Base-by-base conservation (phyloP, 53 echinoderm and acorn worm genomes). In the Apostichopus leukothele region DNA sequence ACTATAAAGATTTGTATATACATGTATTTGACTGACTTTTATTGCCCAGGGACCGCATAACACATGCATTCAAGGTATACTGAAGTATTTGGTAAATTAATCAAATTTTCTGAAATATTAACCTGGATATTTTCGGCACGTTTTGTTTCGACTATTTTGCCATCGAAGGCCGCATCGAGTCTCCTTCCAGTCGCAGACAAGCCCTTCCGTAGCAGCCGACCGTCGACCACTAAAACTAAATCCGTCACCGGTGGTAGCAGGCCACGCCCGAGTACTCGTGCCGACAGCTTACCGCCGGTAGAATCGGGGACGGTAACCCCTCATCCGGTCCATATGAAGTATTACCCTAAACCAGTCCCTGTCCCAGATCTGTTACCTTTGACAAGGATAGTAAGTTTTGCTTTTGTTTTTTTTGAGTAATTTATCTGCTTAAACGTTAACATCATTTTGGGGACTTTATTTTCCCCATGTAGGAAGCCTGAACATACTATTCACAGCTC, bases 331-430 rank as follows among this genome's bases (percentile, higher is more conserved):
- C 39, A 67, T n/a, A 78, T 94, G 68, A 89, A 90, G 57, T 98
- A 98, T 88, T 93, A 97, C 66, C 95, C 99, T 55, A 93, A 93
- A 73, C 93, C 92, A 7, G 89, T 98, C 7, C 99, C 95, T 8
- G 86, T 90, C 25, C 95, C 95, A 21, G 95, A 95, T 18, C 91
- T 98, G 51, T 74, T 98, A 19, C 95, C 98, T 25, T 89, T 98
- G 52, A 95, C 98, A 10, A 93, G 98, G 87, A 98, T 95, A 10
- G 98, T 98, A 84, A 92, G 95, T 88, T 16, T 16, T 63, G 7
- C 2, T 63, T 63, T 4, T 63, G 76, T 26, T 6, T 9, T 76
- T 23, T 76, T 76, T 39, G 14, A 12, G 11, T 76, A 76, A 39
- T 76, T 76, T 20, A 76, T 63, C 63, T 63, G 3, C 0, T 63